Evolutionary conservation across 2,888 invertebrate genomes (phyloP).

Genomic region (Meliscaeva auricollis): DNA sequence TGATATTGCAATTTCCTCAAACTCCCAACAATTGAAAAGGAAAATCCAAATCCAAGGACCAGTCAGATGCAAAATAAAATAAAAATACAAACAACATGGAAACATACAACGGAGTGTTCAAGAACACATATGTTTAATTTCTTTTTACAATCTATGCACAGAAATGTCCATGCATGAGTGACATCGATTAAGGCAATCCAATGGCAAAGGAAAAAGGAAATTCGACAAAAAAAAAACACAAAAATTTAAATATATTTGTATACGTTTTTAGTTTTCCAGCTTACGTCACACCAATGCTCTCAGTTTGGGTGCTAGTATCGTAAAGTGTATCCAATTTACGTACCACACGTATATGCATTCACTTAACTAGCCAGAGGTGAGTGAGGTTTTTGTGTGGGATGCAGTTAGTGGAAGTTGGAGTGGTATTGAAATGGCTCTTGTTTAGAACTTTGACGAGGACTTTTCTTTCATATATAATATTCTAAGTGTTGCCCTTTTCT

Average conservation of each 20-base stretch:
- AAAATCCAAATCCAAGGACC: conserved; percentile 10
- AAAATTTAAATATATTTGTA: conserved; percentile 17
- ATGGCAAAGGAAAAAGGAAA: conserved; percentile 42
- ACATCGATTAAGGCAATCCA: conserved; percentile 53
- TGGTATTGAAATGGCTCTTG: not conserved
- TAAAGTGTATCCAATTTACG: not conserved
- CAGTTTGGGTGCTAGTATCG: not conserved
- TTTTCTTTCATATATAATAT: no score
- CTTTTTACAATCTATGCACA: not conserved
- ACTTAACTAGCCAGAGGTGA: conserved; percentile 21
- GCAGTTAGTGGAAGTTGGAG: conserved; percentile 3
- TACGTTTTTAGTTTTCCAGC: not conserved
- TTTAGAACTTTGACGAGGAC: not conserved
- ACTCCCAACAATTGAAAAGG: conserved; percentile 28
- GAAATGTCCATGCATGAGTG: conserved; percentile 17
- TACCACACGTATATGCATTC: no score
- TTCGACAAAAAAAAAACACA: conserved; percentile 31
- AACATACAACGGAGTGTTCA: no score
- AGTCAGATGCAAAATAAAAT: conserved; percentile 40
- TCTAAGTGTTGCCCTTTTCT: no score
- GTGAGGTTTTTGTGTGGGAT: conserved; percentile 26
- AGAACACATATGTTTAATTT: not conserved
- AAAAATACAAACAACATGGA: not conserved
- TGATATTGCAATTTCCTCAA: conserved; percentile 57
- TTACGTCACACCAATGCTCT: conserved; percentile 1